Base-by-base conservation (phyloP, 2,797 vertebrate species). In the Gymnothorax reevesii region DNA sequence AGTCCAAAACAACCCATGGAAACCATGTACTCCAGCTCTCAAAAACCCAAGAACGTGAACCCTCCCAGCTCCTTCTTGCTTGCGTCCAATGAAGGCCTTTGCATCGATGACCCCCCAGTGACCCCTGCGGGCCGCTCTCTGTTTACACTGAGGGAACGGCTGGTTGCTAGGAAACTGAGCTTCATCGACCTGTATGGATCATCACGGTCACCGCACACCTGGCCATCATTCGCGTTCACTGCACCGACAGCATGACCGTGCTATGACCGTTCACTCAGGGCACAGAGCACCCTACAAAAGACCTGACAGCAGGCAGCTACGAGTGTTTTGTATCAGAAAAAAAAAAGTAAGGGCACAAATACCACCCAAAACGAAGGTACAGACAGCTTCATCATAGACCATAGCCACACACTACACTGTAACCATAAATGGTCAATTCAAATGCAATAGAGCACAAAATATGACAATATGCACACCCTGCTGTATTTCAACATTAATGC, bases 131-230 rank as follows among this genome's bases (percentile, higher is more conserved):
- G 90, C 92, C 90, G 88, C 91, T 89, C 89, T 93, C 91, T 94
- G 94, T 95, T 95, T 94, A 95, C 91, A 92, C 93, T 92, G 91
- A 89, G 90, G 91, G 91, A 93, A 90, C 93, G 93, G 93, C 91
- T 20, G 60, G 95, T 96, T 96, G 95, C 95, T 91, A 92, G 88
- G 94, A 95, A 95, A 95, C 91, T 52, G 82, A 87, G 88, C 86
- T 89, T 90, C 90, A 86, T 89, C 88, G 92, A 95, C 94, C 93
- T 91, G 89, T 94, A 87, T 92, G 92, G 93, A 95, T 95, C 94
- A 91, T 94, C 94, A 94, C 88, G 94, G 94, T 94, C 92, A 89
- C 90, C 92, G 91, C 91, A 95, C 94, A 95, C 95, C 94, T 94
- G 94, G 93, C 91, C 92, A 89, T 88, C 89, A 57, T 82, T 87